These are phyloP conservation scores for Clangula hyemalis DNA, from an alignment of 2,797 vertebrate species.

Conservation along the genomic window DNA sequence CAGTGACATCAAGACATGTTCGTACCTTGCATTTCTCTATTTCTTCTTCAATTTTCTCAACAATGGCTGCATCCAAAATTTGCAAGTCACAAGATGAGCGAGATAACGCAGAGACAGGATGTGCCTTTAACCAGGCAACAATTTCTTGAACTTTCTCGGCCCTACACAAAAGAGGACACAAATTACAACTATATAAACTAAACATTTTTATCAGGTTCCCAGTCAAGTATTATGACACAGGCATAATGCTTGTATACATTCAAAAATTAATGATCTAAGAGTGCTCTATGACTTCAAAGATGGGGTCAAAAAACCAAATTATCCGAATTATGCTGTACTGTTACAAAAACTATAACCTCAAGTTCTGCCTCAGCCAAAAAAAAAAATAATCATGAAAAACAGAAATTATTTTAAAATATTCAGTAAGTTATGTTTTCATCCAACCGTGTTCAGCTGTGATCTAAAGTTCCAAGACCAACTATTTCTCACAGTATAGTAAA, in stretches of 20 bases:
- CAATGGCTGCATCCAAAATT: constrained; percentile 91
- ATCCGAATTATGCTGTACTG: not conserved
- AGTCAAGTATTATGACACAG: not conserved
- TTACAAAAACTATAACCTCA: not conserved
- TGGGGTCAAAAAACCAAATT: not conserved
- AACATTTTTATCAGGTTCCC: not conserved
- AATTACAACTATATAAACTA: constrained; percentile 18
- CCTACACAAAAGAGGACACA: constrained; percentile 74
- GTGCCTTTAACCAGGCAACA: constrained; percentile 90
- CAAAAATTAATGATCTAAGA: not conserved
- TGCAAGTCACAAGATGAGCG: constrained; percentile 95
- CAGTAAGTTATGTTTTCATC: not conserved
- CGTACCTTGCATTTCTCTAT: constrained; percentile 91
- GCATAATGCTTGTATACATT: not conserved
- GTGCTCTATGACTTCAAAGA: not conserved
- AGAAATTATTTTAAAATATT: not conserved
- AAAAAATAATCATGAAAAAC: not conserved
- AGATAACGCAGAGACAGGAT: constrained; percentile 91
- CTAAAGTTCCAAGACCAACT: not conserved
- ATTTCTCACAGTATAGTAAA: not conserved
- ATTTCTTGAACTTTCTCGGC: constrained; percentile 94
- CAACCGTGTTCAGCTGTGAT: not conserved
- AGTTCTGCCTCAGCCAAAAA: not conserved
- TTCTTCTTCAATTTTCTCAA: constrained; percentile 95
- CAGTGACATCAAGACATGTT: not conserved